Percentiles rank a stretch among this genome's conserved stretches.
Evolutionary conservation across 2,888 invertebrate genomes (phyloP).

Genomic region (Sturmia bella): DNA sequence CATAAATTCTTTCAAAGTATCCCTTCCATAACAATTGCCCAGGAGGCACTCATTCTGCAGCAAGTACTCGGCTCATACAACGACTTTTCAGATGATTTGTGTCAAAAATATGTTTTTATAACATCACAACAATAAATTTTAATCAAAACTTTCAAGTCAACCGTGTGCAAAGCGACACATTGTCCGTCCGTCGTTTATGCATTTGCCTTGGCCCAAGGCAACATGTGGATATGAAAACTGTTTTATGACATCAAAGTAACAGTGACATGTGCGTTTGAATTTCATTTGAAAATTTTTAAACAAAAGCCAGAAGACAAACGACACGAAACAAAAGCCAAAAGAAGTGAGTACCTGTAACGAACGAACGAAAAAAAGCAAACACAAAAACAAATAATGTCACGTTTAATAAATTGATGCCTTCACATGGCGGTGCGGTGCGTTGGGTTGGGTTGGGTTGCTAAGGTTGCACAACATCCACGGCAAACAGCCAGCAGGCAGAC

Average conservation of each 20-base stretch:
- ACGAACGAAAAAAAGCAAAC: background rate
- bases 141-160: conserved; percentile 59
- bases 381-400: conserved; percentile 60
- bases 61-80: background rate
- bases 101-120: conserved; percentile 26
- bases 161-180: background rate
- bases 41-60: background rate
- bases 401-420: conserved; percentile 66
- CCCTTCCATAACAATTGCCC: background rate
- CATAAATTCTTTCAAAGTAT: background rate
- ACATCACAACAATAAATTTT: conserved; percentile 52
- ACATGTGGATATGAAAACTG: conserved; percentile 31
- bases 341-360: conserved; percentile 54
- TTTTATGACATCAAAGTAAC: conserved; percentile 57
- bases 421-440: conserved; percentile 52
- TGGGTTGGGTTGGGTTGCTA: conserved; percentile 37
- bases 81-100: conserved; percentile 11
- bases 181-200: background rate
- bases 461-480: conserved; percentile 34
- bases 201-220: conserved; percentile 2
- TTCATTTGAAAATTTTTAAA: conserved; percentile 53
- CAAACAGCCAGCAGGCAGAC: conserved; percentile 28
- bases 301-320: conserved; percentile 23
- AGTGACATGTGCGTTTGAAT: conserved; percentile 68
- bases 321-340: conserved; percentile 44